phyloP scores from a whole-genome alignment of 1,140 invertebrate genomes.

The Drosophila willistoni region DNA sequence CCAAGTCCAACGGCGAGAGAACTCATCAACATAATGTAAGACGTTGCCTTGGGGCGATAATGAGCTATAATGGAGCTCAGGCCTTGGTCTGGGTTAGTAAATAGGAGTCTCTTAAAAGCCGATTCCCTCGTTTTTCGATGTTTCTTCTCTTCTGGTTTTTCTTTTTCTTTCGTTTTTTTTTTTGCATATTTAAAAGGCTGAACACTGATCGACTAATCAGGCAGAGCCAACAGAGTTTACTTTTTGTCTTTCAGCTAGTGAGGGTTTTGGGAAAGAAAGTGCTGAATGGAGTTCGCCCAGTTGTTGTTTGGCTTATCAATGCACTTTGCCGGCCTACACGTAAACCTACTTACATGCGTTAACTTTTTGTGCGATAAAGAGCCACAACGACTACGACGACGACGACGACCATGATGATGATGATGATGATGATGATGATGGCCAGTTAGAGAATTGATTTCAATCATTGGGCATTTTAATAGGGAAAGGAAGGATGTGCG shows the following conservation, averaged over 20 bases:
- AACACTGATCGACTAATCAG: conserved; percentile 72
- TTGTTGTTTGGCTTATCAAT: conserved; percentile 60
- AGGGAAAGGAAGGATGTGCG: conserved; percentile 40
- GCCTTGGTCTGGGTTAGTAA: not conserved
- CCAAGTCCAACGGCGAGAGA: conserved; percentile 32
- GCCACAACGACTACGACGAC: not conserved
- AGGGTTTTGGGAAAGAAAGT: conserved; percentile 47
- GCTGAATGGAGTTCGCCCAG: conserved; percentile 12
- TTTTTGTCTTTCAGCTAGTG: not conserved
- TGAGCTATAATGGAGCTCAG: conserved; percentile 82
- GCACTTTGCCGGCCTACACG: conserved; percentile 77
- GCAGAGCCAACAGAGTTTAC: conserved; percentile 17
- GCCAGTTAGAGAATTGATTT: conserved; percentile 62
- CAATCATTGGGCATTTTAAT: conserved; percentile 72
- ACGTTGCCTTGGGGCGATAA: conserved; percentile 81
- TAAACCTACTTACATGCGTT: conserved; percentile 79
- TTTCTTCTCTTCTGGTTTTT: conserved; percentile 9
- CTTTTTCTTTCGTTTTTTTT: no score
- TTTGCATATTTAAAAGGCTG: conserved; percentile 77
- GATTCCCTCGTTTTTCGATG: conserved; percentile 47
- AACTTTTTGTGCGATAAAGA: conserved; percentile 62
- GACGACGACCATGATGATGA: not conserved
- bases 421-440: conserved; percentile 2
- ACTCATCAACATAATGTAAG: conserved; percentile 83
- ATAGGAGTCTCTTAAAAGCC: conserved; percentile 50